These are phyloP conservation scores for Thalassarche chlororhynchos DNA, from an alignment of 2,113 vertebrate species.

Conservation along the genomic window DNA sequence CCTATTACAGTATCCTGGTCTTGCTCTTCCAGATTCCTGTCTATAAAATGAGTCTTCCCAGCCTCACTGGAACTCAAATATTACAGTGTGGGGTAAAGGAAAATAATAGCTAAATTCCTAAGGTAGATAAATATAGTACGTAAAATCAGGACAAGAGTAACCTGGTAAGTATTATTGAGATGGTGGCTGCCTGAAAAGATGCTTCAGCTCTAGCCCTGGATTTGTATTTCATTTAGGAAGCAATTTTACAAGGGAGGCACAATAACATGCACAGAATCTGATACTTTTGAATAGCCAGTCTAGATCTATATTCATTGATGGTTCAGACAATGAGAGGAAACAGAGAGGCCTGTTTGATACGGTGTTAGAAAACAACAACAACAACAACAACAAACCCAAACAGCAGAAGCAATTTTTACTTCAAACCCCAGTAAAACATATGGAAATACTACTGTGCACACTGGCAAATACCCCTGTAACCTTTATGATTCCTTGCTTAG, in stretches of 20 bases:
- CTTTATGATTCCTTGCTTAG: neutral
- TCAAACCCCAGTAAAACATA: neutral
- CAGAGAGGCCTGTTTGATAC: neutral
- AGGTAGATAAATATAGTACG: neutral
- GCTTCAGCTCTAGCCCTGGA: neutral
- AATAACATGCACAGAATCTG: neutral
- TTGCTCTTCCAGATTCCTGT: neutral
- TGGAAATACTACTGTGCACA: neutral
- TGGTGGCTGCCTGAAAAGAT: neutral
- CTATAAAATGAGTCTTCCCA: neutral
- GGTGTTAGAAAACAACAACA: neutral
- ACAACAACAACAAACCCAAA: neutral
- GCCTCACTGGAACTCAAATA: neutral
- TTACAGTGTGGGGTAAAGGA: neutral
- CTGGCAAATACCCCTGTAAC: neutral
- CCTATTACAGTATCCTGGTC: neutral
- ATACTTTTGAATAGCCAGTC: neutral
- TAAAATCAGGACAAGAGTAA: neutral
- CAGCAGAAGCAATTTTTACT: neutral
- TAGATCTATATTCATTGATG: neutral
- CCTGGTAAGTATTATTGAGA: neutral
- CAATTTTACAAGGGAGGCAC: neutral
- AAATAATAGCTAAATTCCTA: neutral
- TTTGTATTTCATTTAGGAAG: neutral
- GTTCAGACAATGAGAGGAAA: neutral